Conservation (phyloP, 2,113 vertebrate genomes). For the Baryphthengus martii region DNA sequence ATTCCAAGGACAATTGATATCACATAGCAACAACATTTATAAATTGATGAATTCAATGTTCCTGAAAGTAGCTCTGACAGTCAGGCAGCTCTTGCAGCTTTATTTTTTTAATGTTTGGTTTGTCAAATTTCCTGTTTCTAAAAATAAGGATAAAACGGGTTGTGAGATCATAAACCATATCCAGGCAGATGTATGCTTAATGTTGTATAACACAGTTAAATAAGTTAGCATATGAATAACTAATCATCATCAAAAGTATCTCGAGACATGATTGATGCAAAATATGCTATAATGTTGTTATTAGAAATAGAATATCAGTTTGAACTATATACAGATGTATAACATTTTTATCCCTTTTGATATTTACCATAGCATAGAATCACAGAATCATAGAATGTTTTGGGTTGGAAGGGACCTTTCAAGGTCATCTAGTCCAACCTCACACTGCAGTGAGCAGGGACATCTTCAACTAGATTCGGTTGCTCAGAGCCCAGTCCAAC, state of each 20-base stretch:
- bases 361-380: background rate
- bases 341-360: constrained; percentile 9
- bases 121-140: background rate
- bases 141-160: background rate
- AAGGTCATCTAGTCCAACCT: background rate
- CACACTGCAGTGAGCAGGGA: background rate
- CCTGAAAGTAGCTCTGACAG: background rate
- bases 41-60: background rate
- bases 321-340: background rate
- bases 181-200: background rate
- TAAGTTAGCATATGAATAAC: constrained; percentile 13
- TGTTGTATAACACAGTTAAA: constrained; percentile 3
- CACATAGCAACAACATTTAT: background rate
- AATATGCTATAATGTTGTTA: background rate
- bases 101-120: background rate
- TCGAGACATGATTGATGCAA: background rate
- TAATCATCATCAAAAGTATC: background rate
- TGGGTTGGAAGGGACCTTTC: background rate
- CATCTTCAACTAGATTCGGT: background rate
- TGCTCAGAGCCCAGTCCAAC: background rate
- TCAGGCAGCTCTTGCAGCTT: background rate
- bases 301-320: background rate
- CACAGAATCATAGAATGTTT: background rate
- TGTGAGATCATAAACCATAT: background rate
- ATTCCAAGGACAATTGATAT: background rate